Percentiles rank a stretch among this genome's conserved stretches.
phyloP scores from a whole-genome alignment of 2,888 invertebrate species.

The Lycophotia porphyrea region DNA sequence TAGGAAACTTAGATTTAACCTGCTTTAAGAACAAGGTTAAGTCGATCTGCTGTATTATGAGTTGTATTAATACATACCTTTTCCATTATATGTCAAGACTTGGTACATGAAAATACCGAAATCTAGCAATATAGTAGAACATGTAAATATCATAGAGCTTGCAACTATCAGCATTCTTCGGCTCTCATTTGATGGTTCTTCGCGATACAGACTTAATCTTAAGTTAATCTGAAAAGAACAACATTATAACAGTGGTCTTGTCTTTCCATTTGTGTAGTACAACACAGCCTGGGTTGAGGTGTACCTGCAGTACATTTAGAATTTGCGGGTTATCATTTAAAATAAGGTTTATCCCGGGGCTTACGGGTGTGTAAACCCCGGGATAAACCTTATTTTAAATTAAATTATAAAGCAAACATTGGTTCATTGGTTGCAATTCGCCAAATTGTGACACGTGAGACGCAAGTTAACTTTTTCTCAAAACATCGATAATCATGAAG shows the following conservation, averaged over 20 bases:
- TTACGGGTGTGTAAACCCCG: not conserved
- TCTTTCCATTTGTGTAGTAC: not conserved
- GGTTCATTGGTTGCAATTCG: not conserved
- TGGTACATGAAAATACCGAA: conserved; percentile 43
- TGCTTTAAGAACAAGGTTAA: not conserved
- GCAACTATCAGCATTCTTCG: conserved; percentile 35
- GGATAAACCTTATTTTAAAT: not conserved
- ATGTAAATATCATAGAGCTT: conserved; percentile 36
- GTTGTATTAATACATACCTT: conserved; percentile 28
- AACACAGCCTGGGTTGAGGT: too few species aligned
- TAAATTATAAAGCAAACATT: not conserved
- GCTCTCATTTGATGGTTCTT: conserved; percentile 43
- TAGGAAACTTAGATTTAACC: not conserved
- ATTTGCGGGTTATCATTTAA: not conserved
- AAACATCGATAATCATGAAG: not conserved
- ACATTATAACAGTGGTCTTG: too few species aligned
- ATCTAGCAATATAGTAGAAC: conserved; percentile 33
- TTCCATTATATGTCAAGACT: conserved; percentile 27
- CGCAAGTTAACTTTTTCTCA: not conserved
- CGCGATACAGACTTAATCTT: conserved; percentile 54
- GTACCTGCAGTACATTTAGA: not conserved
- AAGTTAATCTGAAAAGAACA: conserved; percentile 65
- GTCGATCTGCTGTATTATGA: not conserved
- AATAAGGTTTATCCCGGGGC: too few species aligned
- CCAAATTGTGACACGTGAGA: not conserved